A percentile compares a stretch with the other conserved stretches of the same genome.
phyloP scores from a whole-genome alignment of 2,797 vertebrate species.

The Enteromius radiatus region DNA sequence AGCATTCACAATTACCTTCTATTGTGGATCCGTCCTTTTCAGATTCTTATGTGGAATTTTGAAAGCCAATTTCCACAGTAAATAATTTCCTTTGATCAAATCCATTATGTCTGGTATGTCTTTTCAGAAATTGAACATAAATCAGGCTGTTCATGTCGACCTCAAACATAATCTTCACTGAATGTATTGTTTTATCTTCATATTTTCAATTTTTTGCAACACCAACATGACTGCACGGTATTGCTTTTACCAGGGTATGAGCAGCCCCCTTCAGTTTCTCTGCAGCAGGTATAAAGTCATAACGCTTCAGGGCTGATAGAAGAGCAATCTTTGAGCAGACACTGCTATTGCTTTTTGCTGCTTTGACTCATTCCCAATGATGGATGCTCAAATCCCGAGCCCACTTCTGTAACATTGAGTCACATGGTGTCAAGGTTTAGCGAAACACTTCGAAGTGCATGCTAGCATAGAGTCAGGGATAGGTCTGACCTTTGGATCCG shows the following conservation, averaged over 20 bases:
- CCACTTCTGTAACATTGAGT: conserved; percentile 6
- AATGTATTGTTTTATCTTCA: neutral
- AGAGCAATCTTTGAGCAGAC: conserved; percentile 11
- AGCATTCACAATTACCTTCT: neutral
- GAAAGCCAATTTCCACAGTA: neutral
- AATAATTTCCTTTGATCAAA: neutral
- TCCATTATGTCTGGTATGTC: no score
- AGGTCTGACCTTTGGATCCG: conserved; percentile 48
- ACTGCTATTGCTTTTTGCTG: conserved; percentile 15
- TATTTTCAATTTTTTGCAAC: conserved; percentile 2
- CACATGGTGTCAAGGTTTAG: conserved; percentile 17
- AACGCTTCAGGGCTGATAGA: neutral
- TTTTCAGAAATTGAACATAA: no score
- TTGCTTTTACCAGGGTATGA: neutral
- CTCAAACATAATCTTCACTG: neutral
- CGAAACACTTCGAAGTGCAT: conserved; percentile 13
- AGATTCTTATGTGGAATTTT: neutral
- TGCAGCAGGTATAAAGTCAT: conserved; percentile 10
- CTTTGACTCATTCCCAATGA: conserved; percentile 34
- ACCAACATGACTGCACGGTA: neutral
- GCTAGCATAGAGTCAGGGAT: conserved; percentile 27
- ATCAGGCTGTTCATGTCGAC: neutral
- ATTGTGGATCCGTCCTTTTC: neutral
- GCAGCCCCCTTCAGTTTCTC: neutral
- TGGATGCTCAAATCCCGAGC: conserved; percentile 16